A percentile compares a stretch with the other conserved stretches of the same genome.
These are phyloP conservation scores for Reticulitermes speratus DNA, from an alignment of 1,140 invertebrate species.

Conservation along the genomic window DNA sequence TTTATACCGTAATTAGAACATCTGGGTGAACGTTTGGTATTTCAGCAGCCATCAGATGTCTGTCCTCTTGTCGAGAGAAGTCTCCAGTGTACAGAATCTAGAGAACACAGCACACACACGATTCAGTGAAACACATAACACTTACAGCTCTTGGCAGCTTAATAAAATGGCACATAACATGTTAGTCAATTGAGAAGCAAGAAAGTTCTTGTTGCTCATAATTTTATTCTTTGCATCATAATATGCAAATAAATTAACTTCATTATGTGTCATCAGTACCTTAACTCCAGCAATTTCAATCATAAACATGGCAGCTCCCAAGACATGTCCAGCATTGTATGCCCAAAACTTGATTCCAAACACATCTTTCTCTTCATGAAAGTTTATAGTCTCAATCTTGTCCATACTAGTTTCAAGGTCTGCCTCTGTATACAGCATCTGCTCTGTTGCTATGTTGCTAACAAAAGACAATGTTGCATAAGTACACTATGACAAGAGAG, in stretches of 20 bases:
- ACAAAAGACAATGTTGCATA: slow-evolving; percentile 24
- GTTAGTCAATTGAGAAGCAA: neutral
- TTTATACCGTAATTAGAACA: slow-evolving; percentile 85
- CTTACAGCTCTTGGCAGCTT: neutral
- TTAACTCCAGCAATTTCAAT: slow-evolving; percentile 99
- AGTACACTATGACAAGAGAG: neutral
- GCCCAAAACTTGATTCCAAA: slow-evolving; percentile 97
- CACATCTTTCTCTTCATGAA: slow-evolving; percentile 97
- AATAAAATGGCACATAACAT: neutral
- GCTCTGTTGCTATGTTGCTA: slow-evolving; percentile 95
- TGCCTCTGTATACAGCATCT: slow-evolving; percentile 96
- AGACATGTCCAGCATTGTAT: slow-evolving; percentile 97
- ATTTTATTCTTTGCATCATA: too few relatives aligned
- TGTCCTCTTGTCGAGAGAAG: slow-evolving; percentile 97
- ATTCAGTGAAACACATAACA: neutral
- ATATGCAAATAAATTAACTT: neutral
- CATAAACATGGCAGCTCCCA: slow-evolving; percentile 99
- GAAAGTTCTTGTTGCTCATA: too few relatives aligned
- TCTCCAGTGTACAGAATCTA: slow-evolving; percentile 96
- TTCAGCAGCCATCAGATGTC: slow-evolving; percentile 99
- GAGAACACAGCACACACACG: slow-evolving; percentile 39
- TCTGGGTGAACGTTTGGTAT: slow-evolving; percentile 95
- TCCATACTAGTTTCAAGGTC: slow-evolving; percentile 98
- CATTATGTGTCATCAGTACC: slow-evolving; percentile 46
- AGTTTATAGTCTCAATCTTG: slow-evolving; percentile 98